These are phyloP conservation scores for Cosmia trapezina DNA, from an alignment of 2,888 invertebrate species.

Conservation along the genomic window DNA sequence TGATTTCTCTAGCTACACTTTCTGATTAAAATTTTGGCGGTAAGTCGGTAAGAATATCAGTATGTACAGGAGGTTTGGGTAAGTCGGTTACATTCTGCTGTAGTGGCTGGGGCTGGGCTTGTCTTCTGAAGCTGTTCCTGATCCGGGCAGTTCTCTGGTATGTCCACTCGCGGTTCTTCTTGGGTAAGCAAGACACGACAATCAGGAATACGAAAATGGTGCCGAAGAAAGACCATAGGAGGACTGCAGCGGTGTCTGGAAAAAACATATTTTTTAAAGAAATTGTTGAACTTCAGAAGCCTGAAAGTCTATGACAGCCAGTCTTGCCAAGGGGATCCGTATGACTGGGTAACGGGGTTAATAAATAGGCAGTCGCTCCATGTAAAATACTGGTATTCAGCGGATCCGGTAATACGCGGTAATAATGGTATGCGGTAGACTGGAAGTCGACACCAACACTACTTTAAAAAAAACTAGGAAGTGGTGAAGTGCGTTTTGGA, in stretches of 20 bases:
- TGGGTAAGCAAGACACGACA: conserved; percentile 65
- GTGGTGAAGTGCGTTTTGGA: neutral
- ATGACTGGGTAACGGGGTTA: neutral
- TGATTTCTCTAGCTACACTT: neutral
- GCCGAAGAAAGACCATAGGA: conserved; percentile 63
- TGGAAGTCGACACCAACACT: neutral
- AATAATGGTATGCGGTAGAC: neutral
- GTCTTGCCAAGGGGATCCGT: neutral
- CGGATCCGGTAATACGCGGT: no score
- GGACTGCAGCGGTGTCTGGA: conserved; percentile 53
- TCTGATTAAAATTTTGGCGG: conserved; percentile 13
- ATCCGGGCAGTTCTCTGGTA: conserved; percentile 66
- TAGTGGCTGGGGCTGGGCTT: conserved; percentile 11
- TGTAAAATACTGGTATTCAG: neutral
- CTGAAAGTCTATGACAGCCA: neutral
- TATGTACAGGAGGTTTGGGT: neutral
- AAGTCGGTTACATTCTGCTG: conserved; percentile 3
- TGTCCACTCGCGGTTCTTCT: conserved; percentile 77
- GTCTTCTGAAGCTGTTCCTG: conserved; percentile 72
- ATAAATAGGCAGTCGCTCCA: neutral
- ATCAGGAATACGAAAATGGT: conserved; percentile 63
- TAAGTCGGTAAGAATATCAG: conserved; percentile 5
- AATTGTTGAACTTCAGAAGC: neutral
- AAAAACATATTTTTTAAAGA: conserved; percentile 5
- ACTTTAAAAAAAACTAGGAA: neutral